Evolutionary conservation across 2,888 invertebrate genomes (phyloP).

Genomic region (Sarcophaga carnaria): DNA sequence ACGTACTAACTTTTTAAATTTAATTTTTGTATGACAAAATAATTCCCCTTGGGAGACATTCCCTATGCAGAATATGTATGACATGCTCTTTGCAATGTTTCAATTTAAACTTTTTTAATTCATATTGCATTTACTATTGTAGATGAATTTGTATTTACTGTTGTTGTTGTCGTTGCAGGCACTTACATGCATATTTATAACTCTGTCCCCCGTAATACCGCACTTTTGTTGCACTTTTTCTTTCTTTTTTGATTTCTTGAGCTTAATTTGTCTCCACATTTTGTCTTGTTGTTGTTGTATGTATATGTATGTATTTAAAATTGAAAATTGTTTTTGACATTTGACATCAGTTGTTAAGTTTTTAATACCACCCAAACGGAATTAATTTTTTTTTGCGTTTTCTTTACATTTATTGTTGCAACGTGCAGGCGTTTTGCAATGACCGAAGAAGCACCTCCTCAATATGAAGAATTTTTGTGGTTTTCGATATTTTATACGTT

Average conservation of each 20-base stretch:
- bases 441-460: neutral
- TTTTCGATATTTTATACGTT: neutral
- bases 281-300: slow-evolving; percentile 4
- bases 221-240: slow-evolving; percentile 33
- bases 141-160: neutral
- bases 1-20: neutral
- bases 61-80: neutral
- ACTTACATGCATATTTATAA: neutral
- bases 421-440: neutral
- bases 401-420: neutral
- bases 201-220: neutral
- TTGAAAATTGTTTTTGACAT: slow-evolving; percentile 53
- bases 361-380: slow-evolving; percentile 30
- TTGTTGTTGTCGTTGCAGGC: neutral
- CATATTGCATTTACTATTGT: neutral
- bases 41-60: neutral
- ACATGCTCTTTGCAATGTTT: neutral
- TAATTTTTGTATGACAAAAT: neutral
- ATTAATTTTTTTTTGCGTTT: neutral
- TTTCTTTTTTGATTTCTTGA: neutral
- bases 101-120: slow-evolving; percentile 19
- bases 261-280: slow-evolving; percentile 1
- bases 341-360: slow-evolving; percentile 59
- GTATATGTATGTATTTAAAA: neutral
- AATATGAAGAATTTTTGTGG: neutral